Evolutionary conservation across 2,888 invertebrate species (phyloP).

Genomic region (Petrolisthes cinctipes): DNA sequence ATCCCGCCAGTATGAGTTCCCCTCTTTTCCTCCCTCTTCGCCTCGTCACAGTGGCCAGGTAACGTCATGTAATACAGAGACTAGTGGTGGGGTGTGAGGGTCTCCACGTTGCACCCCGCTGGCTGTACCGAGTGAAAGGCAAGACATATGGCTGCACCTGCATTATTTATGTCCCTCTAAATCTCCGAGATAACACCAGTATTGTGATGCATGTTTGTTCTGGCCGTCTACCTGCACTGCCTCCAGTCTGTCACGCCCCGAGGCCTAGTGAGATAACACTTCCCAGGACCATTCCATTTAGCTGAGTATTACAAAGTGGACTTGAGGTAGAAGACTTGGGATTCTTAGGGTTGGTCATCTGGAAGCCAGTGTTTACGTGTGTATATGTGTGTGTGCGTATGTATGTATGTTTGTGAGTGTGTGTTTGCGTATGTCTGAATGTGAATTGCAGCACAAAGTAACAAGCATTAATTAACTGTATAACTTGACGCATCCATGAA

Average conservation of each 20-base stretch:
- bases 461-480: no score
- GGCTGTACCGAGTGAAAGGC: background rate
- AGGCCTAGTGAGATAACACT: no score
- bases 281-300: no score
- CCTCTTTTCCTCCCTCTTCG: background rate
- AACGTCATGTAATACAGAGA: background rate
- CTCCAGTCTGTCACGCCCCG: background rate
- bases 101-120: background rate
- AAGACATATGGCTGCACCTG: background rate
- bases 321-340: background rate
- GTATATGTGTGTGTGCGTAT: background rate
- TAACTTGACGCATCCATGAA: no score
- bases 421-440: background rate
- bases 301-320: background rate
- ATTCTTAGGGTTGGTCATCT: background rate
- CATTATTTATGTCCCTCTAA: conserved; percentile 44
- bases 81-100: conserved; percentile 3
- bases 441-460: background rate
- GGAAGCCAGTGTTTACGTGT: background rate
- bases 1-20: background rate
- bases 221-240: conserved; percentile 8
- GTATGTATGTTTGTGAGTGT: background rate
- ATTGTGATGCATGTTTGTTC: conserved; percentile 18
- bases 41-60: background rate
- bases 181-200: conserved; percentile 36